Conservation (phyloP, 2,113 vertebrate species). For the Bufo gargarizans region DNA sequence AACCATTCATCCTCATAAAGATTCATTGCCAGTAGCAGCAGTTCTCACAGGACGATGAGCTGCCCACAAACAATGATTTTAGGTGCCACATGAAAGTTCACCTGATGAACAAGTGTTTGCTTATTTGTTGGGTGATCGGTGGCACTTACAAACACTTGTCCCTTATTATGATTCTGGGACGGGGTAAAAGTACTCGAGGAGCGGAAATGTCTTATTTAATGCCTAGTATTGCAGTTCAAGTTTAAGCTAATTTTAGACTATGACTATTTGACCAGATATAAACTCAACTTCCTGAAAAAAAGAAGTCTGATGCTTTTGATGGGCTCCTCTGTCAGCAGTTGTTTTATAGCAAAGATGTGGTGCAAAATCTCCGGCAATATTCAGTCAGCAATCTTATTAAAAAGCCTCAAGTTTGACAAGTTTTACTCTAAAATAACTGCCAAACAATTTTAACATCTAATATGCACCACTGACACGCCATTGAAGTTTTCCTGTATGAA, state of each 20-base stretch:
- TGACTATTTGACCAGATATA: not conserved
- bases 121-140: too few species aligned
- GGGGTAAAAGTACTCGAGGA: too few species aligned
- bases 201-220: too few species aligned
- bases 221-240: not conserved
- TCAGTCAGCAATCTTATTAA: not conserved
- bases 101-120: too few species aligned
- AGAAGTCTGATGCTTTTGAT: not conserved
- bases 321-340: not conserved
- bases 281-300: not conserved
- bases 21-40: too few species aligned
- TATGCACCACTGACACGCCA: not conserved
- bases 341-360: not conserved
- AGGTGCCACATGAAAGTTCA: too few species aligned
- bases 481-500: not conserved
- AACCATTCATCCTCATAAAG: too few species aligned
- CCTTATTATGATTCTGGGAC: too few species aligned
- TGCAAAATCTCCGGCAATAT: not conserved
- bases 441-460: conserved; percentile 23
- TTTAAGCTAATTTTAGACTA: not conserved
- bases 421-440: not conserved
- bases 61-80: too few species aligned
- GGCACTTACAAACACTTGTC: too few species aligned
- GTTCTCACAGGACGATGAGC: too few species aligned
- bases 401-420: not conserved